phyloP scores from a whole-genome alignment of 2,888 invertebrate species.

The Drosophila birchii region DNA sequence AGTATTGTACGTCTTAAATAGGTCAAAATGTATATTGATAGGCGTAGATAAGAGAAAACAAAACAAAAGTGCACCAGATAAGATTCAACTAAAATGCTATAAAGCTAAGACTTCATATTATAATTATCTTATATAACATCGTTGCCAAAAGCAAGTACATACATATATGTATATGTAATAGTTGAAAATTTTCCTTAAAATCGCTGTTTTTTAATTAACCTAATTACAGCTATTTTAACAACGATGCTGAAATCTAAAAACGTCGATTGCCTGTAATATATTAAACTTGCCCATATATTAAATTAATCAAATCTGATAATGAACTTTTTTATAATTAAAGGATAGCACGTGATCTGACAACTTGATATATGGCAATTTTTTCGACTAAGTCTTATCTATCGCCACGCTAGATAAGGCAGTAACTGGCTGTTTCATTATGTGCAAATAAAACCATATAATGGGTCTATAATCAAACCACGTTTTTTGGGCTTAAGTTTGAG shows the following conservation, averaged over 20 bases:
- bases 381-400: constrained; percentile 11
- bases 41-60: constrained; percentile 7
- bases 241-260: not conserved
- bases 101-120: not conserved
- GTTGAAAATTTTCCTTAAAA: not conserved
- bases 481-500: not conserved
- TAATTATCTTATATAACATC: not conserved
- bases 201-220: not conserved
- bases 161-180: not conserved
- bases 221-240: not conserved
- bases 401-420: constrained; percentile 10
- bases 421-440: constrained; percentile 4
- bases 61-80: constrained; percentile 1
- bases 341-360: constrained; percentile 6
- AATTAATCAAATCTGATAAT: not conserved
- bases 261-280: not conserved
- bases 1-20: constrained; percentile 4
- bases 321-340: constrained; percentile 1
- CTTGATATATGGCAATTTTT: constrained; percentile 14
- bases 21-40: constrained; percentile 25
- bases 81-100: not conserved
- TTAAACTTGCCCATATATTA: not conserved
- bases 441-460: constrained; percentile 9
- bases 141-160: not conserved
- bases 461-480: constrained; percentile 2